phyloP scores from a whole-genome alignment of 2,797 vertebrate species.

The Orientallactaga sibirica region DNA sequence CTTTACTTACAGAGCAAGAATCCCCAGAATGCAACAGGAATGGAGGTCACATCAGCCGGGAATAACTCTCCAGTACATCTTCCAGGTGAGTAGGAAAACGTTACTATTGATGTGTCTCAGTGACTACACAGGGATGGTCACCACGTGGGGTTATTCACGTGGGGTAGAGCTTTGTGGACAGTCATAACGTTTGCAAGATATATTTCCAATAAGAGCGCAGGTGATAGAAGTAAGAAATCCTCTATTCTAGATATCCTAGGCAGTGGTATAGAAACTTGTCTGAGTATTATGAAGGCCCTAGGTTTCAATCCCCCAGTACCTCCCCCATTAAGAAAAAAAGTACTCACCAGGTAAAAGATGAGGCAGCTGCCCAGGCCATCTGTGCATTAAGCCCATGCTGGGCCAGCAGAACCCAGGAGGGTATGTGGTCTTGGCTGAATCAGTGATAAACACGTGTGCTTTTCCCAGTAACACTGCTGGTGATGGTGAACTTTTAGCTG shows the following conservation, averaged over 20 bases:
- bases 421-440: slow-evolving; percentile 95
- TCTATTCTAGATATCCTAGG: background rate
- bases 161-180: background rate
- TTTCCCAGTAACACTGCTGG: slow-evolving; percentile 94
- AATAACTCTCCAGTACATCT: background rate
- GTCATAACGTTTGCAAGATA: background rate
- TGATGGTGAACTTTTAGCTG: slow-evolving; percentile 94
- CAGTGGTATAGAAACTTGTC: background rate
- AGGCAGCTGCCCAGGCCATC: slow-evolving; percentile 91
- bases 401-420: slow-evolving; percentile 94
- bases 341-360: slow-evolving; percentile 88
- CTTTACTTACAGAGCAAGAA: background rate
- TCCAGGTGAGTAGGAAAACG: background rate
- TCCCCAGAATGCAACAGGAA: background rate
- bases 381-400: slow-evolving; percentile 96
- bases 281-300: background rate
- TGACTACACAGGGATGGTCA: background rate
- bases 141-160: background rate
- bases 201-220: background rate
- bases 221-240: slow-evolving; percentile 4
- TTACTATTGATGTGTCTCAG: background rate
- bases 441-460: slow-evolving; percentile 93
- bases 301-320: background rate
- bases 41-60: background rate
- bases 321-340: background rate